A percentile compares a stretch with the other conserved stretches of the same genome.
Evolutionary conservation across 2,888 invertebrate species (phyloP).

Genomic region (Tiliacea citrago): DNA sequence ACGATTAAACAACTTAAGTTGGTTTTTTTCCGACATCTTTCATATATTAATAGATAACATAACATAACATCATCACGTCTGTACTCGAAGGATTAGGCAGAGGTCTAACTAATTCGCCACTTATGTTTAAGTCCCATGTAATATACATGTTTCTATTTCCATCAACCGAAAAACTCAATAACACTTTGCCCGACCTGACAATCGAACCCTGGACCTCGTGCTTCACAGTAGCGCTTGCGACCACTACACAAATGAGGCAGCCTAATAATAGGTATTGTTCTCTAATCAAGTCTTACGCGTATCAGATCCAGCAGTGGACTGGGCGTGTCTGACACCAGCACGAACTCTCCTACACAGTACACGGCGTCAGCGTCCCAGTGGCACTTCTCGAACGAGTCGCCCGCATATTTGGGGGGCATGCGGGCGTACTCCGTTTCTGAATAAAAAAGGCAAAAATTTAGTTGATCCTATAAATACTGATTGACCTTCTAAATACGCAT

Average conservation of each 20-base stretch:
- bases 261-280: neutral
- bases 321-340: conserved; percentile 62
- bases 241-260: neutral
- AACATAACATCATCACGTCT: too few relatives aligned
- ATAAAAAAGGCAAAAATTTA: neutral
- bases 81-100: too few relatives aligned
- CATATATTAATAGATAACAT: too few relatives aligned
- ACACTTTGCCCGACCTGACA: too few relatives aligned
- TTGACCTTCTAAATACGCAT: too few relatives aligned
- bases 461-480: neutral
- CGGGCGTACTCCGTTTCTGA: conserved; percentile 16
- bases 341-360: conserved; percentile 64
- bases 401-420: conserved; percentile 65
- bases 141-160: too few relatives aligned
- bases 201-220: neutral
- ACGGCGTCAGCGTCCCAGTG: conserved; percentile 46
- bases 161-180: too few relatives aligned
- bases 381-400: conserved; percentile 67
- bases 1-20: too few relatives aligned
- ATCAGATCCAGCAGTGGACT: conserved; percentile 60
- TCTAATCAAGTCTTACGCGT: conserved; percentile 49
- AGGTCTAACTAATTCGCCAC: too few relatives aligned
- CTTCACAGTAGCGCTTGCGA: neutral
- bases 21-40: too few relatives aligned
- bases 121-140: too few relatives aligned